A percentile compares a stretch with the other conserved stretches of the same genome.
Conservation (phyloP, 1,140 invertebrate species). For the Grapholita molesta region DNA sequence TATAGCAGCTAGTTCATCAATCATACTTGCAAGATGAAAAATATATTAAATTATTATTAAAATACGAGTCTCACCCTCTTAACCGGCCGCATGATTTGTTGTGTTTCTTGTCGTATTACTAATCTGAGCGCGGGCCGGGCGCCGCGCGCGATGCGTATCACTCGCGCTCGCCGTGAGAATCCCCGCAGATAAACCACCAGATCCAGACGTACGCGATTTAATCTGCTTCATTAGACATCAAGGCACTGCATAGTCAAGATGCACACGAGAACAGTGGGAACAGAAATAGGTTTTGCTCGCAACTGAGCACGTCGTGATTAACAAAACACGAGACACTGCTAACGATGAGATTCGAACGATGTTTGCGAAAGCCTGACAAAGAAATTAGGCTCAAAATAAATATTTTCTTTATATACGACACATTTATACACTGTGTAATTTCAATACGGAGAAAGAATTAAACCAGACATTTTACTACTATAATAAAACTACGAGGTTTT, state of each 20-base stretch:
- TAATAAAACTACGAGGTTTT: no score
- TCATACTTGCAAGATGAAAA: background rate
- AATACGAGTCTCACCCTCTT: background rate
- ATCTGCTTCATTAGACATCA: conserved; percentile 55
- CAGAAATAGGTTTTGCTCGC: background rate
- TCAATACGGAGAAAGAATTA: no score
- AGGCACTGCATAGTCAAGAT: conserved; percentile 28
- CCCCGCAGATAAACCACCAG: conserved; percentile 42
- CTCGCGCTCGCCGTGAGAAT: conserved; percentile 51
- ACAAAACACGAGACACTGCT: background rate
- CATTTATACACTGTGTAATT: no score
- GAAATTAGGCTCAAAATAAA: no score
- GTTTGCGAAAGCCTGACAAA: background rate
- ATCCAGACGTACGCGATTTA: conserved; percentile 43
- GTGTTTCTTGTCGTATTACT: conserved; percentile 37
- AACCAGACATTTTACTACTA: no score
- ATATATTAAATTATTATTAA: background rate
- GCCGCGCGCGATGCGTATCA: conserved; percentile 47
- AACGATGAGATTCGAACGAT: background rate
- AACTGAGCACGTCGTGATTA: conserved; percentile 1
- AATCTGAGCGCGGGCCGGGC: conserved; percentile 26
- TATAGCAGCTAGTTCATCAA: no score
- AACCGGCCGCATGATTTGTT: conserved; percentile 20
- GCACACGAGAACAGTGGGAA: background rate
- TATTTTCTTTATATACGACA: no score